Percentiles rank a stretch among this genome's conserved stretches.
Evolutionary conservation across 2,113 vertebrate species (phyloP).

Genomic region (Oryzias javanicus): DNA sequence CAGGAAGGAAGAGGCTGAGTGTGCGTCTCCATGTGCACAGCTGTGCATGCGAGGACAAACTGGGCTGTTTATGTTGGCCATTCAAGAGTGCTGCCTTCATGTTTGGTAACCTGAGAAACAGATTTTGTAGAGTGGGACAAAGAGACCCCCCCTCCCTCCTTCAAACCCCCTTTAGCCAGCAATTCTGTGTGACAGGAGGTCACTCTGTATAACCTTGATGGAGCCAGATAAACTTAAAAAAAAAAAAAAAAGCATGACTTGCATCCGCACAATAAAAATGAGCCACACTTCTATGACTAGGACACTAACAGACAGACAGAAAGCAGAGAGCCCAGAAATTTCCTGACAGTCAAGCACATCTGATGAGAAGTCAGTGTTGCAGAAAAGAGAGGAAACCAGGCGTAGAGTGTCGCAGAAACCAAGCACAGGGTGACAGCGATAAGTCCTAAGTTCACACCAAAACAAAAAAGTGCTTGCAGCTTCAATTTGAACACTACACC

Average conservation of each 20-base stretch:
- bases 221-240: slow-evolving; percentile 25
- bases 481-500: slow-evolving; percentile 25
- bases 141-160: slow-evolving; percentile 17
- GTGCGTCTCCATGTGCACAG: slow-evolving; percentile 1
- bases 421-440: slow-evolving; percentile 28
- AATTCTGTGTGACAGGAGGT: slow-evolving; percentile 41
- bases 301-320: slow-evolving; percentile 34
- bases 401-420: slow-evolving; percentile 32
- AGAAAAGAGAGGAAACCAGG: slow-evolving; percentile 50
- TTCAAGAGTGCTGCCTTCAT: slow-evolving; percentile 60
- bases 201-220: slow-evolving; percentile 51
- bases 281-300: slow-evolving; percentile 4
- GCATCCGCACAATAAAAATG: slow-evolving; percentile 16
- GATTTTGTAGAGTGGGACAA: slow-evolving; percentile 16
- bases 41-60: slow-evolving; percentile 22
- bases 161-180: background rate
- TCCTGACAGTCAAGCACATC: slow-evolving; percentile 29
- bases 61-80: slow-evolving; percentile 31
- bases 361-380: slow-evolving; percentile 39
- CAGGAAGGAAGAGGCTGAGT: background rate
- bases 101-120: slow-evolving; percentile 70
- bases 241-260: background rate
- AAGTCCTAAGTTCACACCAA: slow-evolving; percentile 60
- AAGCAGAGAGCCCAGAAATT: slow-evolving; percentile 33
- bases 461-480: slow-evolving; percentile 33